These are phyloP conservation scores for Neotoxoptera formosana DNA, from an alignment of 1,140 invertebrate species.

Conservation along the genomic window DNA sequence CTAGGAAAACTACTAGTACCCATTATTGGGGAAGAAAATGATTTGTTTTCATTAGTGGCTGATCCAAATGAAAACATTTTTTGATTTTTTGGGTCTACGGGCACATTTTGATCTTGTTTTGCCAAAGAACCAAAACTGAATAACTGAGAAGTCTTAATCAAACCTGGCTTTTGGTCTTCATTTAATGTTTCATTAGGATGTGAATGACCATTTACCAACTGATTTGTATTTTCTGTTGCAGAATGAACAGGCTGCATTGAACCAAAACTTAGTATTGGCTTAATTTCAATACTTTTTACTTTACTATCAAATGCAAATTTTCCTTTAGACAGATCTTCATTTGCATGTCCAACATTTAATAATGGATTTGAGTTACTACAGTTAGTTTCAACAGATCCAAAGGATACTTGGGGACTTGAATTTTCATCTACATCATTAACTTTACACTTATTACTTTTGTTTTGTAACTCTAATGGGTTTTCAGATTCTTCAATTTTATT, in stretches of 20 bases:
- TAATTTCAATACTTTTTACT: not conserved
- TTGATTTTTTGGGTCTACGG: not conserved
- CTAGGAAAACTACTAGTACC: slow-evolving; percentile 18
- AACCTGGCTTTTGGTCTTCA: slow-evolving; percentile 14
- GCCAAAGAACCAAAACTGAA: slow-evolving; percentile 48
- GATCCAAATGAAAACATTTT: slow-evolving; percentile 42
- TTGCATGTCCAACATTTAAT: not conserved
- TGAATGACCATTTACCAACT: slow-evolving; percentile 47
- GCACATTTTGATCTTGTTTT: slow-evolving; percentile 30
- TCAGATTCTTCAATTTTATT: slow-evolving; percentile 22
- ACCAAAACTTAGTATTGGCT: not conserved
- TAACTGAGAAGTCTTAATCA: slow-evolving; percentile 33
- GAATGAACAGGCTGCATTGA: not conserved
- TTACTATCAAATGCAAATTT: not conserved
- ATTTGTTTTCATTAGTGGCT: not conserved
- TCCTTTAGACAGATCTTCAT: not conserved
- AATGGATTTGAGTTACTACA: not conserved
- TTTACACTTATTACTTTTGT: not conserved
- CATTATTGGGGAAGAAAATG: not conserved
- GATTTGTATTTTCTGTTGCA: not conserved
- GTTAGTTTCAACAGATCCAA: not conserved
- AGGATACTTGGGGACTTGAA: not conserved
- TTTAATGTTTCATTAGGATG: slow-evolving; percentile 19
- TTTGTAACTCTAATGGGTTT: not conserved
- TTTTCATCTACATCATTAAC: slow-evolving; percentile 2